Percentiles rank a stretch among this genome's conserved stretches.
phyloP scores from a whole-genome alignment of 2,113 vertebrate genomes.

The Solea senegalensis region DNA sequence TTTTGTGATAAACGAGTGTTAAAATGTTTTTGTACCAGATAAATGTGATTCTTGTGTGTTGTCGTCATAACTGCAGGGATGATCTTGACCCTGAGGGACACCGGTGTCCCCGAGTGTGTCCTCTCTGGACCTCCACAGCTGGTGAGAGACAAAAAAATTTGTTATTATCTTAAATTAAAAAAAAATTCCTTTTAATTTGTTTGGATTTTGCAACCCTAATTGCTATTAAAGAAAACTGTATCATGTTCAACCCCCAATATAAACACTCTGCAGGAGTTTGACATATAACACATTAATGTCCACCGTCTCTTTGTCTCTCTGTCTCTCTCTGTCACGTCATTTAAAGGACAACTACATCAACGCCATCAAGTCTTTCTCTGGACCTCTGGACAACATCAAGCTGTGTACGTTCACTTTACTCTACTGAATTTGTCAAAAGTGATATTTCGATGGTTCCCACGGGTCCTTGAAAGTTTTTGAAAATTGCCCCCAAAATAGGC shows the following conservation, averaged over 20 bases:
- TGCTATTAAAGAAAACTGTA: no score
- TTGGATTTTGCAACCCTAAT: no score
- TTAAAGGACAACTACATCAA: constrained; percentile 72
- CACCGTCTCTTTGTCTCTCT: neutral
- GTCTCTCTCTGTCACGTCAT: neutral
- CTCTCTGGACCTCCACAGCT: constrained; percentile 93
- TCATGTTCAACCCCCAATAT: neutral
- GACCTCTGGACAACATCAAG: constrained; percentile 76
- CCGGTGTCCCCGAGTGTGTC: constrained; percentile 87
- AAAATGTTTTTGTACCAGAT: no score
- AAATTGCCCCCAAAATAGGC: no score
- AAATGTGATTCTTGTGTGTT: neutral
- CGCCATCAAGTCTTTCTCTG: constrained; percentile 80
- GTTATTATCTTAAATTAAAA: no score
- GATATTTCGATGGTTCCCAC: no score
- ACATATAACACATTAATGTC: neutral
- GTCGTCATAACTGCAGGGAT: constrained; percentile 80
- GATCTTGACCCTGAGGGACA: constrained; percentile 91
- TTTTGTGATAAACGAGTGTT: no score
- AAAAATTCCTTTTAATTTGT: no score
- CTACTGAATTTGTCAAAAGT: neutral
- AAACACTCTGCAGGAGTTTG: neutral
- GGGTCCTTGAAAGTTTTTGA: no score
- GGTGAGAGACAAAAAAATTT: constrained; percentile 78
- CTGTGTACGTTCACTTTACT: constrained; percentile 66